These are phyloP conservation scores for Pachliopta kotzebuea DNA, from an alignment of 2,888 invertebrate genomes.

Conservation along the genomic window DNA sequence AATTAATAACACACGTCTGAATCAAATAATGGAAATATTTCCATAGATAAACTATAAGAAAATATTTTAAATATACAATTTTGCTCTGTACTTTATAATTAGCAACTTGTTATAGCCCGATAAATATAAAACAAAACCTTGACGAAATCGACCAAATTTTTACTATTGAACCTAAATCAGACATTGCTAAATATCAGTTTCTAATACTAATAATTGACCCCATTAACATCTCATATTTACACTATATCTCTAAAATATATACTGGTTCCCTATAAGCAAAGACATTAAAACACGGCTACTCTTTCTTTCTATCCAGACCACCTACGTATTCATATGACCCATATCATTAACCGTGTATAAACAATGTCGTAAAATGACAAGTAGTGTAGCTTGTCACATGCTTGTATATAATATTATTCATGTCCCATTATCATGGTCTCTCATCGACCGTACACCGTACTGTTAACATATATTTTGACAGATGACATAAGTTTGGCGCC, in stretches of 20 bases:
- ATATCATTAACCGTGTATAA: constrained; percentile 71
- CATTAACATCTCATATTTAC: neutral
- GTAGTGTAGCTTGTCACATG: constrained; percentile 65
- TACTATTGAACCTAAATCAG: no score
- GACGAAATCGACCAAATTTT: no score
- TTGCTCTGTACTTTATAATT: no score
- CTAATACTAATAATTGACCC: neutral
- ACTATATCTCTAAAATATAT: no score
- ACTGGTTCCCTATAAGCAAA: neutral
- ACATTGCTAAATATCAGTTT: no score
- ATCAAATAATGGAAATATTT: no score
- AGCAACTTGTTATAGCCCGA: no score
- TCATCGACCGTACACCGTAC: constrained; percentile 58
- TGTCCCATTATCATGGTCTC: constrained; percentile 48
- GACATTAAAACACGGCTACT: constrained; percentile 39
- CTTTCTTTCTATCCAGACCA: constrained; percentile 63
- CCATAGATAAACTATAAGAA: no score
- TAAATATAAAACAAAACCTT: no score
- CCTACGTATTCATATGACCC: constrained; percentile 73
- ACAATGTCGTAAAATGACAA: constrained; percentile 77
- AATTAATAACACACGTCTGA: constrained; percentile 56
- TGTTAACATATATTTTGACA: constrained; percentile 80
- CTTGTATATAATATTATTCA: constrained; percentile 60
- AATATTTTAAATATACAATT: no score
- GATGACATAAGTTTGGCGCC: constrained; percentile 78